Base-by-base conservation (phyloP, 2,888 invertebrate genomes). In the Chrysolina americana region DNA sequence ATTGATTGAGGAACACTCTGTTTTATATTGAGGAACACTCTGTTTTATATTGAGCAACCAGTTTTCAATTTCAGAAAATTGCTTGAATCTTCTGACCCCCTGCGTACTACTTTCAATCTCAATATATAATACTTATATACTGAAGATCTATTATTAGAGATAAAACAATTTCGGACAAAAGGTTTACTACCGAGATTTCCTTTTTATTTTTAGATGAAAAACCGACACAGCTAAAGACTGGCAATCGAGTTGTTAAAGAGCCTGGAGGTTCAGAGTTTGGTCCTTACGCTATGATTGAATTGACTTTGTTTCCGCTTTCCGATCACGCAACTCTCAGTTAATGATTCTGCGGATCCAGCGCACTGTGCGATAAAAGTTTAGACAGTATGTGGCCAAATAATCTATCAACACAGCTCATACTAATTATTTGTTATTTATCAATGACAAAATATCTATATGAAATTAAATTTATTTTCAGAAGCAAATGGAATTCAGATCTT, bases 291-390 rank as follows among this genome's bases (percentile, higher is more conserved):
- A 75, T 76, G 78, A 80, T 80, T 79, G 81, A 79, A 79, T 80
- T 74, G 79, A 73, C 73, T 76, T 72, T 72, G 75, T 78, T 78
- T 80, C 76, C 77, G 79, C 74, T 81, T 80, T 81, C 80, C 74
- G 76, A 69, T 81, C 81, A 81, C 81, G 81, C 79, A 79, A 75
- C 75, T 75, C 73, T 15, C 78, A 76, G 77, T 80, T 81, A 81
- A 81, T 81, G 80, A 81, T 66, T 65, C 65, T 65, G 53, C 44
- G n/a, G 68, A 68, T 64, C 41, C 47, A 44, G 64, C 64, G 19
- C 48, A 50, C 48, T 62, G 36, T 1, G 47, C 15, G n/a, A 59
- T 23, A 59, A 36, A 59, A n/a, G 23, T 59, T 36, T 1, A 59
- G 59, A 36, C 36, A 28, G 36, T 36, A 36, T 36, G 17, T 15